Conservation (phyloP, 2,113 vertebrate species). For the Lampris megalopsis region DNA sequence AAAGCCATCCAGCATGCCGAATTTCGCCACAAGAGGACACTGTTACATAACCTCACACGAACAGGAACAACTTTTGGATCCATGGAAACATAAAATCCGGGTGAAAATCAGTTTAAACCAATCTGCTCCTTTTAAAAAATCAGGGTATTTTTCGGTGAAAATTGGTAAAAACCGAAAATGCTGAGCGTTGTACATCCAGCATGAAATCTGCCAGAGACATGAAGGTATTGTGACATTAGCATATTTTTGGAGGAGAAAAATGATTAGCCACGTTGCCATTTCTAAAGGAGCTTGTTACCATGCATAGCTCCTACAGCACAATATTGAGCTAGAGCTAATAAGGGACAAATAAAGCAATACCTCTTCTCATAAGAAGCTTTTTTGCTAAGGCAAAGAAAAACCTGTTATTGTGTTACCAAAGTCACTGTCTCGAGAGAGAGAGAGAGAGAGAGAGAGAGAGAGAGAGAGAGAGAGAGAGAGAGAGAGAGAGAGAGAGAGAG, state of each 20-base stretch:
- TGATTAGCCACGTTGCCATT: conserved; percentile 25
- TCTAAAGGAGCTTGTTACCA: conserved; percentile 43
- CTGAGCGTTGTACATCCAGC: neutral
- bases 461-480: too few relatives aligned
- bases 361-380: conserved; percentile 24
- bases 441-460: too few relatives aligned
- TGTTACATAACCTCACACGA: too few relatives aligned
- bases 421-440: conserved; percentile 7
- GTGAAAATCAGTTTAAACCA: too few relatives aligned
- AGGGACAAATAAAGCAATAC: neutral
- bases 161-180: too few relatives aligned
- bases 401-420: conserved; percentile 12
- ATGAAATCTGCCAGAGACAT: neutral
- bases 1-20: too few relatives aligned
- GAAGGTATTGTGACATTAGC: neutral
- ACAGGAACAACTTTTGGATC: too few relatives aligned
- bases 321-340: conserved; percentile 20
- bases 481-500: too few relatives aligned
- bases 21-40: too few relatives aligned
- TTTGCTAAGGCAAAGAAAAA: conserved; percentile 10
- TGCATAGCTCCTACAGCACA: conserved; percentile 27
- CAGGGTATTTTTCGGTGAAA: too few relatives aligned
- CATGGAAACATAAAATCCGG: too few relatives aligned
- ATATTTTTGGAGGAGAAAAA: conserved; percentile 25
- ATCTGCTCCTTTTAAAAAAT: too few relatives aligned